Conservation (phyloP, 2,888 invertebrate genomes). For the Tiliacea citrago region DNA sequence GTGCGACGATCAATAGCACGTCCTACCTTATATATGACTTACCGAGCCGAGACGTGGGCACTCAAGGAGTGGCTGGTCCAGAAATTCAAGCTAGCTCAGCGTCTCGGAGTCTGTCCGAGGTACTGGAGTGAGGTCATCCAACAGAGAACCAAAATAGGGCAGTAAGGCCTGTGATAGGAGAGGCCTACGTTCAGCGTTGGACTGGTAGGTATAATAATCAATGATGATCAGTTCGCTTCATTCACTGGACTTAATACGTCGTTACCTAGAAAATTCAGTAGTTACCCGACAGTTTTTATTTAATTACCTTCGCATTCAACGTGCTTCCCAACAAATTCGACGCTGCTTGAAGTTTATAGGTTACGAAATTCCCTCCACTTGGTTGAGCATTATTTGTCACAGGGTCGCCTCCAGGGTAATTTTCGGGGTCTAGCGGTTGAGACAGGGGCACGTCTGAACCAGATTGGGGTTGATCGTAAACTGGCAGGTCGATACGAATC, state of each 20-base stretch:
- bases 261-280: background rate
- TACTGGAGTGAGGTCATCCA: background rate
- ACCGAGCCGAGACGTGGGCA: background rate
- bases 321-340: conserved; percentile 68
- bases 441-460: conserved; percentile 65
- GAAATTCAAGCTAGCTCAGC: background rate
- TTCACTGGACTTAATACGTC: background rate
- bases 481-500: conserved; percentile 83
- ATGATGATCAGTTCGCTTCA: background rate
- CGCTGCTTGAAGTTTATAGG: conserved; percentile 74
- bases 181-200: background rate
- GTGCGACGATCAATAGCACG: no score
- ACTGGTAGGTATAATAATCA: background rate
- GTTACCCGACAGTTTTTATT: background rate
- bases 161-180: background rate
- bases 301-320: conserved; percentile 68
- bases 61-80: no score
- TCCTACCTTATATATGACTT: background rate
- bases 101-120: background rate
- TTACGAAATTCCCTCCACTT: conserved; percentile 69
- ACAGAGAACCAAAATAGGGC: background rate
- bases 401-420: conserved; percentile 74
- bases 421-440: conserved; percentile 74
- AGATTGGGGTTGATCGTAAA: conserved; percentile 78
- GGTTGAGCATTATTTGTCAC: conserved; percentile 61